Evolutionary conservation across 37 sponge, comb jelly and placozoan species (phyloP), one percentile per base, ranked within the genome.

Genomic region (Tethya wilhelma): DNA sequence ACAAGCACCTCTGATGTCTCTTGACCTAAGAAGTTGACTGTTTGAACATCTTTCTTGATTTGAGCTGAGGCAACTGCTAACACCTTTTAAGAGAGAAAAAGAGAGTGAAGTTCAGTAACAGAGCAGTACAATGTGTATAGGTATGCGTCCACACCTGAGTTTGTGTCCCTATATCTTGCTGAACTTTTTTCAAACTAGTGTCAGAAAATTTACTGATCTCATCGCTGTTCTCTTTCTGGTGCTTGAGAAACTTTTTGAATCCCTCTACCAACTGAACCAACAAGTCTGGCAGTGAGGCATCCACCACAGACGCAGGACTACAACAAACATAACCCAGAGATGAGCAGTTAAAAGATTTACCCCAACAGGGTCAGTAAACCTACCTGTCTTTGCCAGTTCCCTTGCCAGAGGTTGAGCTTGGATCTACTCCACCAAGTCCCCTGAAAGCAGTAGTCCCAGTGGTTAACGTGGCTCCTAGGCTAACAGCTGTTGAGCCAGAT

Each of bases 131-230:
- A n/a, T n/a, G n/a, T n/a, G n/a, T n/a, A n/a, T n/a, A n/a, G n/a
- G n/a, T n/a, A n/a, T 53, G 6, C 74, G 56, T 43, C 44, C 67
- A 22, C 31, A 92, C 93, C 80, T 87, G 80, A 36, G 37, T 34
- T n/a, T 74, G 71, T 38, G 84, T 56, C 25, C 37, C 34, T n/a
- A 71, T 81, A 49, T 88, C 86, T 11, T 85, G 53, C 6, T 59
- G 39, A 19, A 93, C 90, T 70, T 80, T 84, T 67, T 75, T 88
- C 38, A 84, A 66, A 43, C 29, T 34, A 22, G 26, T 71, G 45
- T 93, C 93, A 34, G 66, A 73, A 28, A 71, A 82, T 2, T 79
- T 73, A 38, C 63, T 74, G 1, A 93, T 74, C 70, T 84, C 59
- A 12, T 88, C 79, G 29, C 88, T 64, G 28, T 34, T 34, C 37